Base-by-base conservation (phyloP, 1,140 invertebrate species). In the Gonatopus flavifemur region DNA sequence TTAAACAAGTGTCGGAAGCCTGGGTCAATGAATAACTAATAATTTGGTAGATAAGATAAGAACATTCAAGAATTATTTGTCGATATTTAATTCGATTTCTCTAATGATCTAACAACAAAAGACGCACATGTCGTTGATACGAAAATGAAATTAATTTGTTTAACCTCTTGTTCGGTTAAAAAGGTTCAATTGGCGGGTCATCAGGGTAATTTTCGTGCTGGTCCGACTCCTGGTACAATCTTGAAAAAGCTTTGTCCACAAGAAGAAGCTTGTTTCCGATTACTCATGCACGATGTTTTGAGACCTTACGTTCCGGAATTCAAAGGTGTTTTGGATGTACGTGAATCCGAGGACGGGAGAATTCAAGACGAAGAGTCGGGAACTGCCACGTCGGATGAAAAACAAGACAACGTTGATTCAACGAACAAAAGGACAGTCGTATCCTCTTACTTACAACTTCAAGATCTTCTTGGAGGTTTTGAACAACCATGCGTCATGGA, bases 401-500 rank as follows among this genome's bases (percentile, higher is more conserved):
- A 59, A 30, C 52, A 65, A 13, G 22, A 35, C 35, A 28, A 50
- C 2, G 46, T 35, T 3, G 54, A 57, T 4, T 5, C 37, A 4
- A n/a, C 9, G 3, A 39, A 22, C 1, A 66, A 70, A 31, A 57
- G 55, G 21, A 52, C 57, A 3, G 43, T 59, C 30, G 54, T 69
- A 6, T 55, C 57, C 3, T 58, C 81, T 35, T 97, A 93, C 70
- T 81, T 97, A 28, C 91, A 96, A 76, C 78, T 97, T 25, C 90
- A 98, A 83, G 94, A 98, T 79, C 80, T 98, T 32, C 77, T 98
- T 15, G 89, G 89, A 40, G 90, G 92, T 57, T 98, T 96, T 74
- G 84, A 88, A 50, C 86, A 89, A 39, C 93, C 94, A 0, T 96
- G 90, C 66, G 93, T 98, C 0, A 97, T 98, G 94, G 94, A 98